Evolutionary conservation across 2,113 vertebrate genomes (phyloP), one percentile per base, ranked within the genome.

Genomic region (Ramphastos sulfuratus): DNA sequence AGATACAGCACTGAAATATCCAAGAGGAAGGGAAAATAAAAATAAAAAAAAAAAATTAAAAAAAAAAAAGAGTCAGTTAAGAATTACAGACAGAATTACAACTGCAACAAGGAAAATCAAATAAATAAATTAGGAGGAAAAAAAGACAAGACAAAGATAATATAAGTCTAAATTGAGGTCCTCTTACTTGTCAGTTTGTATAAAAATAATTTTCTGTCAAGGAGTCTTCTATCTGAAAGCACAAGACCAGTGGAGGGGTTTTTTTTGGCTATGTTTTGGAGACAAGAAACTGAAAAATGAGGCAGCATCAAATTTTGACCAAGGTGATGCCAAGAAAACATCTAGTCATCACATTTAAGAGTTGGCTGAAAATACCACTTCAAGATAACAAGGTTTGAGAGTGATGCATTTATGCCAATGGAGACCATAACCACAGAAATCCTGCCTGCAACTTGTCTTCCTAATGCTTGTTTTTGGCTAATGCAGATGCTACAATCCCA

Each of bases 401-500:
- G 65, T 46, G 3, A 2, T 67, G n/a, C 4, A 52, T 20, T 15
- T 75, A 46, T 69, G 23, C 24, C 72, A 63, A 2, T 55, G 25
- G 39, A 87, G 27, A 83, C 21, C 12, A 58, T 39, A 83, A 63
- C 12, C 54, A 64, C 30, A 79, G 77, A 86, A 48, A 55, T 55
- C 21, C 46, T 42, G 19, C 12, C n/a, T 80, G 19, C 66, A 75
- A 33, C 5, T 25, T 17, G 21, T 65, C 27, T 76, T 64, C 33
- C 52, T 70, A 74, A 56, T 27, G 58, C 25, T 59, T 63, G 10
- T 82, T 85, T 94, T 74, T 44, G 65, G 63, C 27, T 78, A 92
- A 79, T 95, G 50, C 77, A 89, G 81, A 79, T 90, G 74, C 82
- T 93, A 89, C 75, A 70, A 66, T 66, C 35, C 33, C 35, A 70